A percentile compares a stretch with the other conserved stretches of the same genome.
Evolutionary conservation across 2,797 vertebrate species (phyloP).

Genomic region (Buceros bicornis): DNA sequence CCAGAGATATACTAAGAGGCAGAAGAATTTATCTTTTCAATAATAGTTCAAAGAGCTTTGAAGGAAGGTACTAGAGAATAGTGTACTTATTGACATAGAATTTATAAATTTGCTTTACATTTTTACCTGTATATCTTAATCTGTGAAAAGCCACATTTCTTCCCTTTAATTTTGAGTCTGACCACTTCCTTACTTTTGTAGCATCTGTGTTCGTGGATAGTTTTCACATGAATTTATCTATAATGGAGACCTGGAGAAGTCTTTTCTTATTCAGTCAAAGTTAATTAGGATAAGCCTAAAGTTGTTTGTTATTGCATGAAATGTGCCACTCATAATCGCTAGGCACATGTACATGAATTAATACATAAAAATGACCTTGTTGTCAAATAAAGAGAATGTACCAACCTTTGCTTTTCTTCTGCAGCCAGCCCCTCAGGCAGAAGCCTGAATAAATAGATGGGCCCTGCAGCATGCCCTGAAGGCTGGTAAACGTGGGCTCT

Average conservation of each 20-base stretch:
- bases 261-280: background rate
- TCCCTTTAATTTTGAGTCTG: background rate
- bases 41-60: background rate
- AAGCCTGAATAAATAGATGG: slow-evolving; percentile 60
- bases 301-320: background rate
- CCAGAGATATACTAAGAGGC: background rate
- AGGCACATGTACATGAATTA: slow-evolving; percentile 29
- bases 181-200: background rate
- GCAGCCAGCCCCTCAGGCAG: background rate
- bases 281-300: background rate
- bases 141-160: background rate
- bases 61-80: background rate
- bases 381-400: background rate
- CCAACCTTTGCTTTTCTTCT: background rate
- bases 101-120: background rate
- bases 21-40: background rate
- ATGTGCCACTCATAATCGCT: slow-evolving; percentile 1
- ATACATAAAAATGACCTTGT: slow-evolving; percentile 12
- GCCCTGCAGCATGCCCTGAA: background rate
- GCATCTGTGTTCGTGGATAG: accelerated
- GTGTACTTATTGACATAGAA: background rate
- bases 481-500: background rate
- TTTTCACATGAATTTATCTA: background rate
- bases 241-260: background rate
- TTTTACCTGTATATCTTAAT: background rate